Evolutionary conservation across 2,113 vertebrate species (phyloP), one percentile per base, ranked within the genome.

Genomic region (Odocoileus virginianus): DNA sequence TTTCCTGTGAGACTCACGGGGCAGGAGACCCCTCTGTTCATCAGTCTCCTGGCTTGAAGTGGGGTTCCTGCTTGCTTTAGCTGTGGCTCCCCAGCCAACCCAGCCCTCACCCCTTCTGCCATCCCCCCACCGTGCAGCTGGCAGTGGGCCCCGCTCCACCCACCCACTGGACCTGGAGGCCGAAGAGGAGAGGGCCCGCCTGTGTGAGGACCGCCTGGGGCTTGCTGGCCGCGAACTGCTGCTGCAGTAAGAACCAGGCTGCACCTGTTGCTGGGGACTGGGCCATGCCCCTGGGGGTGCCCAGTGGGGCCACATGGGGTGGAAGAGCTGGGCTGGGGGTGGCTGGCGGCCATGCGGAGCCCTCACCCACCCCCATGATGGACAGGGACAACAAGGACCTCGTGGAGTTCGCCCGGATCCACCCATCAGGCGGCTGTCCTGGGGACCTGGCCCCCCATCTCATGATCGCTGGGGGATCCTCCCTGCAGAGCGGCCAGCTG

Each of bases 301-400:
- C 28, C 4, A 0, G 28, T 54, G 5, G 1, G 30, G 36, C n/a
- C 33, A 17, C 0, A 0, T 1, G 93, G 36, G 93, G 36, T 7
- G 13, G 19, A 12, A 33, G 58, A 17, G 43, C 17, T 1, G 30
- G 55, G 33, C 1, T 0, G 11, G 21, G 89, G 1, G 1, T 6
- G n/a, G 67, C 7, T 6, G 28, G 58, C 2, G 2, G 9, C 23
- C 3, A 30, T 9, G 6, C 84, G 87, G n/a, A 92, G 33, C 27
- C 7, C 27, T 36, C 8, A 4, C 17, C 45, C n/a, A 21, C 60
- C 61, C 9, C 47, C 2, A 0, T 82, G 50, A 57, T 3, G 54
- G 6, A 0, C 98, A 99, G 99, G 98, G 99, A 99, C 97, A 99
- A 99, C 98, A 99, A 99, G 98, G 99, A 99, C 58, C 99, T 99